Evolutionary conservation across 2,888 invertebrate species (phyloP).

Genomic region (Synergus japonicus): DNA sequence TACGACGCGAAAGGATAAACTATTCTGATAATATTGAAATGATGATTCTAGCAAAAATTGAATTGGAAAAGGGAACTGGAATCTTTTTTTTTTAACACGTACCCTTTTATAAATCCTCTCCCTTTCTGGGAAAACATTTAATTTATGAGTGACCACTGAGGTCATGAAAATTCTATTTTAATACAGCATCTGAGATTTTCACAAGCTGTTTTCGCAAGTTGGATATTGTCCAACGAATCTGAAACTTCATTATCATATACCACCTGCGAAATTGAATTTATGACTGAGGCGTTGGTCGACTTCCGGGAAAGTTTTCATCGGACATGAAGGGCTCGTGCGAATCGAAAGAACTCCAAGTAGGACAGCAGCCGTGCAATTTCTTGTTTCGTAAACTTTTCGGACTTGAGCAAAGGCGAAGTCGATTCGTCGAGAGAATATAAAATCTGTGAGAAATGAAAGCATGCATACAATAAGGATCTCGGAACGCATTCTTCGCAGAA

Average conservation of each 20-base stretch:
- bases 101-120: neutral
- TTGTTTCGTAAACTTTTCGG: slow-evolving; percentile 26
- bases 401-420: slow-evolving; percentile 22
- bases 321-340: slow-evolving; percentile 4
- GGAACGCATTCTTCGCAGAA: slow-evolving; percentile 28
- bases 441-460: neutral
- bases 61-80: no score
- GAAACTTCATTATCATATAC: slow-evolving; percentile 33
- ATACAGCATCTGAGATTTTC: neutral
- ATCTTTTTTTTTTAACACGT: neutral
- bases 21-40: no score
- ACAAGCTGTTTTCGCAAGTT: slow-evolving; percentile 24
- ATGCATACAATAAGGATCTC: neutral
- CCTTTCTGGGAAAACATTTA: neutral
- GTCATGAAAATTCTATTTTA: neutral
- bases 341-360: slow-evolving; percentile 27
- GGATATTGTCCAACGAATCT: slow-evolving; percentile 22
- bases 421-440: slow-evolving; percentile 14
- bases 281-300: slow-evolving; percentile 31
- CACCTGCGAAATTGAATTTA: slow-evolving; percentile 38
- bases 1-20: no score
- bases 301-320: slow-evolving; percentile 31
- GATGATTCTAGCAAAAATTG: no score
- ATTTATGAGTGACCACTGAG: neutral
- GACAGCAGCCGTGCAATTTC: slow-evolving; percentile 17